Conservation (phyloP, 1,140 invertebrate genomes). For the Meloidogyne exigua region DNA sequence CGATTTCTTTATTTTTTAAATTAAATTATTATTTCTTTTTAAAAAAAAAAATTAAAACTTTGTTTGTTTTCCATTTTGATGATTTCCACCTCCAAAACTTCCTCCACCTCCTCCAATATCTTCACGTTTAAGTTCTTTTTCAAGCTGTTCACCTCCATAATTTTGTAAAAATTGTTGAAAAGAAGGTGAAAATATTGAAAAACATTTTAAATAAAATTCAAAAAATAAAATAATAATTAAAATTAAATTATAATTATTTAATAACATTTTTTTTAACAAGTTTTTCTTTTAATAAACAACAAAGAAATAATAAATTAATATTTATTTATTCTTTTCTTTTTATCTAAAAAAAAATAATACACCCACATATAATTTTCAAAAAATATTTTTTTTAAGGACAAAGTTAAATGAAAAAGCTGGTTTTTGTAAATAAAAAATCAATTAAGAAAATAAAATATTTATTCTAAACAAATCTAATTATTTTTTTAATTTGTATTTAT, state of each 20-base stretch:
- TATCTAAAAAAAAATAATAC: too few relatives aligned
- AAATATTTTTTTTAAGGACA: too few relatives aligned
- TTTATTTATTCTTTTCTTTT: too few relatives aligned
- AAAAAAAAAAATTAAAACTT: constrained; percentile 37
- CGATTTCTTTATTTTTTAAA: constrained; percentile 43
- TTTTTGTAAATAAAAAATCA: too few relatives aligned
- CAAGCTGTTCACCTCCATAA: constrained; percentile 43
- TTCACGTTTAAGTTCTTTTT: constrained; percentile 38
- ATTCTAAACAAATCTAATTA: too few relatives aligned
- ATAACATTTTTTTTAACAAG: not conserved
- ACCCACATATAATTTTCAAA: too few relatives aligned
- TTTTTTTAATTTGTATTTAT: too few relatives aligned
- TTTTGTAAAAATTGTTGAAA: constrained; percentile 40
- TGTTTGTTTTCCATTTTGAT: constrained; percentile 36
- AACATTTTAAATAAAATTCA: not conserved
- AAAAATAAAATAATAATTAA: constrained; percentile 12
- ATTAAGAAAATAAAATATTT: too few relatives aligned
- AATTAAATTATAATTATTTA: not conserved
- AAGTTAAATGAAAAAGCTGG: too few relatives aligned
- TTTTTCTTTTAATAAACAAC: too few relatives aligned
- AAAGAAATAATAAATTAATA: too few relatives aligned
- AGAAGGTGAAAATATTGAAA: constrained; percentile 20
- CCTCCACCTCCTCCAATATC: constrained; percentile 50
- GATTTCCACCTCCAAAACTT: constrained; percentile 54
- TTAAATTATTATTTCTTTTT: not conserved